Evolutionary conservation across 1,140 invertebrate species (phyloP).

Genomic region (Calephelis virginiensis): DNA sequence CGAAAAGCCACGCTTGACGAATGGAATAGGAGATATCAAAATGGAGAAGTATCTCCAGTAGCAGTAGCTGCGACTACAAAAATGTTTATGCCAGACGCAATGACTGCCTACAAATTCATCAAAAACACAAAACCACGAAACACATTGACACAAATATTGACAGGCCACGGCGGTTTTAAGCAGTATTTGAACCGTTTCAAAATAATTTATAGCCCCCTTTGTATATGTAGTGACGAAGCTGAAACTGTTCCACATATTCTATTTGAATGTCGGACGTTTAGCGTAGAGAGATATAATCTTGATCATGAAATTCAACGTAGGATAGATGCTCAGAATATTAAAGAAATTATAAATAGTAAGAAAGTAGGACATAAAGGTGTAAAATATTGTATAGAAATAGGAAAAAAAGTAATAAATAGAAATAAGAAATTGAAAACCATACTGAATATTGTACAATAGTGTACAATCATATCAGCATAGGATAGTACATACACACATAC

Average conservation of each 20-base stretch:
- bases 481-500: no score
- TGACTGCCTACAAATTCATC: not conserved
- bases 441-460: no score
- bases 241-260: not conserved
- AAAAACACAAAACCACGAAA: not conserved
- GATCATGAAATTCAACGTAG: not conserved
- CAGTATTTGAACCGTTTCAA: not conserved
- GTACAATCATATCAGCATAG: no score
- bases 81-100: not conserved
- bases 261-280: not conserved
- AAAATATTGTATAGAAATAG: no score
- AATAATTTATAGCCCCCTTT: not conserved
- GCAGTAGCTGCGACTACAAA: not conserved
- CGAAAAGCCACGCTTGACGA: not conserved
- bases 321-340: not conserved
- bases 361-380: not conserved
- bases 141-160: not conserved
- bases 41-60: no score
- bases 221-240: not conserved
- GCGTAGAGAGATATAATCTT: not conserved
- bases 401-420: no score
- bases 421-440: no score
- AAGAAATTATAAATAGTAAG: not conserved
- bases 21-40: not conserved
- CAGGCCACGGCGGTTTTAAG: not conserved